Evolutionary conservation across 30 jellyfish, hydroid and myxozoan genomes (phyloP).

Genomic region (Cassiopea andromeda): DNA sequence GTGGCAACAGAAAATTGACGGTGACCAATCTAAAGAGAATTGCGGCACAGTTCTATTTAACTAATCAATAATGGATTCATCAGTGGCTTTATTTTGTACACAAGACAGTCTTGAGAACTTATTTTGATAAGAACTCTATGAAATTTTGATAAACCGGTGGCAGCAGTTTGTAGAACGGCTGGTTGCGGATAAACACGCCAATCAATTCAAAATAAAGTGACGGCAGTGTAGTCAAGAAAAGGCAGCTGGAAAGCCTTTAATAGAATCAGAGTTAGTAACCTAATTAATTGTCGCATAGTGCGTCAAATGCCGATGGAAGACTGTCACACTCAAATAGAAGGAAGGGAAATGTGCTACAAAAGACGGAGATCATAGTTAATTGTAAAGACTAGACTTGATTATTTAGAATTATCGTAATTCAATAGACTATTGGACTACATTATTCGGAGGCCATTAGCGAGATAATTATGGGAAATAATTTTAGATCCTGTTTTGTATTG

Average conservation of each 20-base stretch:
- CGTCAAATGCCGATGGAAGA: too few relatives aligned
- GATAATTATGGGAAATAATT: too few relatives aligned
- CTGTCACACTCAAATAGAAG: too few relatives aligned
- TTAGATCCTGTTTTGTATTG: too few relatives aligned
- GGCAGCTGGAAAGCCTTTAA: background rate
- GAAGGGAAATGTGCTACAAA: too few relatives aligned
- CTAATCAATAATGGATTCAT: background rate
- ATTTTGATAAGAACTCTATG: background rate
- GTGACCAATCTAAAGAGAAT: background rate
- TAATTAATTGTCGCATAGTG: too few relatives aligned
- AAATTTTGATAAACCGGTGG: slow-evolving; percentile 1
- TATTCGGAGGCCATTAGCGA: too few relatives aligned
- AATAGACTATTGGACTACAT: too few relatives aligned
- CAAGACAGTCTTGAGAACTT: background rate
- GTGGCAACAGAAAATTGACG: background rate
- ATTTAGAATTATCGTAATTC: too few relatives aligned
- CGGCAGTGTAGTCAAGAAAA: background rate
- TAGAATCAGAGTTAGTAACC: background rate
- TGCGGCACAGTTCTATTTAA: background rate
- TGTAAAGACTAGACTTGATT: too few relatives aligned
- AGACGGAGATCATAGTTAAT: too few relatives aligned
- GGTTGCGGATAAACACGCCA: slow-evolving; percentile 1
- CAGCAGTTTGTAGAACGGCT: background rate
- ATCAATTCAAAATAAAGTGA: background rate
- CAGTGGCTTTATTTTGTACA: background rate